These are phyloP conservation scores for Poecilia wingei DNA, from an alignment of 2,797 vertebrate species.

Conservation along the genomic window DNA sequence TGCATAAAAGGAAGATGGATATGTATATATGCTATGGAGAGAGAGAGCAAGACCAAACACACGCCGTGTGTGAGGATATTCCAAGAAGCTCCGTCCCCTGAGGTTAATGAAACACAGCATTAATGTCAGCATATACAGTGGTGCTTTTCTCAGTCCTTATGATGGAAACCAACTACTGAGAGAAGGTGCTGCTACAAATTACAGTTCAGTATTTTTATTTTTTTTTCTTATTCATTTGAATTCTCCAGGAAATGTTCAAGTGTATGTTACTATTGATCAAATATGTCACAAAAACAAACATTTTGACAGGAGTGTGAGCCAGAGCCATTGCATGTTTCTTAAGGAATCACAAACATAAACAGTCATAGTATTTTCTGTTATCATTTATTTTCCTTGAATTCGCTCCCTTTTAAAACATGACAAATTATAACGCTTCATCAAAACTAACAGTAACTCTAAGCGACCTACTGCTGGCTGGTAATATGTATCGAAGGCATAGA, in stretches of 20 bases:
- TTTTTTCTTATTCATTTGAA: background rate
- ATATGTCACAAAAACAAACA: background rate
- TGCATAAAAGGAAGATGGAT: background rate
- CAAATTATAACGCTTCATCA: background rate
- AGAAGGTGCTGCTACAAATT: background rate
- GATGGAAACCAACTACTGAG: constrained; percentile 44
- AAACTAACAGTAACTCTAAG: background rate
- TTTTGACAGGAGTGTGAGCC: background rate
- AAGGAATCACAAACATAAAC: background rate
- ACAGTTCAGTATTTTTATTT: background rate
- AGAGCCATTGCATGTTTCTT: background rate
- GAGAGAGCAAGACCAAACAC: background rate
- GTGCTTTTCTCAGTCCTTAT: constrained; percentile 32
- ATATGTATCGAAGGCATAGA: background rate
- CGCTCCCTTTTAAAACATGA: background rate
- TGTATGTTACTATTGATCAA: background rate
- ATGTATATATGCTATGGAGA: background rate
- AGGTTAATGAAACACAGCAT: constrained; percentile 31
- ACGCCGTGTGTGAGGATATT: background rate
- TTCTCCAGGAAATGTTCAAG: background rate
- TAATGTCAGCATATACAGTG: constrained; percentile 27
- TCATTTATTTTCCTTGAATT: background rate
- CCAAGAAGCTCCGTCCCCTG: constrained; percentile 1
- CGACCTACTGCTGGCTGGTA: background rate
- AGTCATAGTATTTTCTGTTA: background rate